Evolutionary conservation across 2,888 invertebrate species (phyloP).

Genomic region (Acleris laterana): DNA sequence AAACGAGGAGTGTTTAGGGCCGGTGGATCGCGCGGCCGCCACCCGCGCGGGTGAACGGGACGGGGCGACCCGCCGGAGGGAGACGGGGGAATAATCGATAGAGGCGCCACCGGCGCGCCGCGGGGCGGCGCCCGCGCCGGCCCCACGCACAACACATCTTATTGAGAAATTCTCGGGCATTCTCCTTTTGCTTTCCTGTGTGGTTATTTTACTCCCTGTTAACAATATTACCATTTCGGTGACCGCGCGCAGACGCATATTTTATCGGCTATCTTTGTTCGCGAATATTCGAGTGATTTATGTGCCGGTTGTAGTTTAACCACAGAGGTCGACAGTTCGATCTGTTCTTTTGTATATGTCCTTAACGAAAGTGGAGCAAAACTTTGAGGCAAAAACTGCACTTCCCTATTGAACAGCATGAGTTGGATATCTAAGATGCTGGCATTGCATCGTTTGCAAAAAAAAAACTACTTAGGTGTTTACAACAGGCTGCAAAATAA

Average conservation of each 20-base stretch:
- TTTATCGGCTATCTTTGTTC: slow-evolving; percentile 61
- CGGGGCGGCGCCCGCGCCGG: slow-evolving; percentile 77
- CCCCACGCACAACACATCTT: slow-evolving; percentile 77
- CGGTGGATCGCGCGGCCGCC: slow-evolving; percentile 49
- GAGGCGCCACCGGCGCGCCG: slow-evolving; percentile 74
- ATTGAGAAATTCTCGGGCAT: slow-evolving; percentile 83
- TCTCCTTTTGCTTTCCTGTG: slow-evolving; percentile 76
- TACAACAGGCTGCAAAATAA: no score
- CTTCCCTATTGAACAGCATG: no score
- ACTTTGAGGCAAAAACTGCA: no score
- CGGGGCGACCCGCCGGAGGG: slow-evolving; percentile 43
- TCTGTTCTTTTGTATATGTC: no score
- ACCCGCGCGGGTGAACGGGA: slow-evolving; percentile 65
- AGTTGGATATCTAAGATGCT: no score
- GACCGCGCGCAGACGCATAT: slow-evolving; percentile 74
- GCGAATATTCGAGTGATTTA: slow-evolving; percentile 26
- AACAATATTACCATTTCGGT: slow-evolving; percentile 82
- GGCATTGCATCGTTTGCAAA: no score
- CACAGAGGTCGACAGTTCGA: no score
- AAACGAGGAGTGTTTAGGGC: slow-evolving; percentile 45
- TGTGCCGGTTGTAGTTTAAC: background rate
- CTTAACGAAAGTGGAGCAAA: no score
- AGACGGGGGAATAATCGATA: slow-evolving; percentile 61
- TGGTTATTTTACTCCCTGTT: slow-evolving; percentile 75
- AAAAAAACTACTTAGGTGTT: no score